These are phyloP conservation scores for Callionymus lyra DNA, from an alignment of 2,113 vertebrate genomes.

Conservation along the genomic window DNA sequence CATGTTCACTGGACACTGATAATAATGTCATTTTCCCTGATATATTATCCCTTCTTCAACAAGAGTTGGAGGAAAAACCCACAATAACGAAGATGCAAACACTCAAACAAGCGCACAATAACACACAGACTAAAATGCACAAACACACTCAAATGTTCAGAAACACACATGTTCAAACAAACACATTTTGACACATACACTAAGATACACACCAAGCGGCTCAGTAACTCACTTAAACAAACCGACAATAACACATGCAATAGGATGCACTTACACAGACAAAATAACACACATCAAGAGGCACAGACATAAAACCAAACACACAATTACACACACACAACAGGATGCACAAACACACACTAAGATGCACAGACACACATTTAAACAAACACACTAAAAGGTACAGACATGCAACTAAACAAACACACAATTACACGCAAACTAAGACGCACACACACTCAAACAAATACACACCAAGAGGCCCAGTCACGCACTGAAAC, in stretches of 20 bases:
- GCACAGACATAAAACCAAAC: not conserved
- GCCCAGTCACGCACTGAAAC: not conserved
- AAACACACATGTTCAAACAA: not conserved
- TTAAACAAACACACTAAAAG: not conserved
- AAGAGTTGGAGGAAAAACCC: no score
- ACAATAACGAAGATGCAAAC: no score
- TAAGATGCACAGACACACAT: not conserved
- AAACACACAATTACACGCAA: not conserved
- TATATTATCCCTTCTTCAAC: no score
- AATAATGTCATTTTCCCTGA: no score
- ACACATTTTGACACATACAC: not conserved
- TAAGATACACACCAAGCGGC: no score
- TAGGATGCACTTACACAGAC: not conserved
- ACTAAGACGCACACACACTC: not conserved
- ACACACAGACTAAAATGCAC: no score
- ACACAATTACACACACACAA: not conserved
- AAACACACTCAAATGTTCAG: not conserved
- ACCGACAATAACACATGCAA: not conserved
- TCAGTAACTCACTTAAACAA: no score
- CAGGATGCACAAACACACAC: not conserved
- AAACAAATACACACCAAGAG: not conserved
- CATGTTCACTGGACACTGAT: no score
- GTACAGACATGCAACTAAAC: not conserved
- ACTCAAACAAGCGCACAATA: no score
- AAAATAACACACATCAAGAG: not conserved